phyloP scores from a whole-genome alignment of 2,797 vertebrate species.

The Scolopax bukidnonensis region DNA sequence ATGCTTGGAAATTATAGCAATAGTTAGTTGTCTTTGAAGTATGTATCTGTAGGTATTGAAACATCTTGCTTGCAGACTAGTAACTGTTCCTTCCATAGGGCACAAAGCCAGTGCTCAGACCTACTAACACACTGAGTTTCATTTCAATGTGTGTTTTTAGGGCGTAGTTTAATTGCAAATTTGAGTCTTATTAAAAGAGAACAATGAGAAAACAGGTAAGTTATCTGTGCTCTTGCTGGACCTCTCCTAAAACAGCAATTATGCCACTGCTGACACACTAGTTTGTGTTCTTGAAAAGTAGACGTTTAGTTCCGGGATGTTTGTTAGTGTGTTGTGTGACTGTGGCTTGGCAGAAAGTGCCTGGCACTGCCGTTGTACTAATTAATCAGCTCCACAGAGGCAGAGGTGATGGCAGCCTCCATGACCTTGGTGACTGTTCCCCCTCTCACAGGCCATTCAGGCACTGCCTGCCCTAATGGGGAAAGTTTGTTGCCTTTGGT shows the following conservation, averaged over 20 bases:
- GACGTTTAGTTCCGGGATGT: neutral
- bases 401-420: neutral
- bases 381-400: neutral
- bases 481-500: neutral
- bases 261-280: neutral
- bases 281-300: conserved; percentile 3
- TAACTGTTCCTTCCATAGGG: neutral
- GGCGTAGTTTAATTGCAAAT: neutral
- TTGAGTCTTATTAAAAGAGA: neutral
- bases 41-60: neutral
- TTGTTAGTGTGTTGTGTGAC: neutral
- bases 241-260: neutral
- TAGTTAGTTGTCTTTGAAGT: neutral
- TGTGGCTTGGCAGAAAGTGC: neutral
- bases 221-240: neutral
- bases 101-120: neutral
- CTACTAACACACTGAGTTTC: neutral
- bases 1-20: neutral
- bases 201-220: neutral
- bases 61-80: neutral
- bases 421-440: neutral
- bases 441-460: accelerated
- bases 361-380: neutral
- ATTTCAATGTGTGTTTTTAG: conserved; percentile 11
- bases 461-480: accelerated